Percentiles rank a stretch among this genome's conserved stretches.
Evolutionary conservation across 2,888 invertebrate species (phyloP).

Genomic region (Cheilosia impressa): DNA sequence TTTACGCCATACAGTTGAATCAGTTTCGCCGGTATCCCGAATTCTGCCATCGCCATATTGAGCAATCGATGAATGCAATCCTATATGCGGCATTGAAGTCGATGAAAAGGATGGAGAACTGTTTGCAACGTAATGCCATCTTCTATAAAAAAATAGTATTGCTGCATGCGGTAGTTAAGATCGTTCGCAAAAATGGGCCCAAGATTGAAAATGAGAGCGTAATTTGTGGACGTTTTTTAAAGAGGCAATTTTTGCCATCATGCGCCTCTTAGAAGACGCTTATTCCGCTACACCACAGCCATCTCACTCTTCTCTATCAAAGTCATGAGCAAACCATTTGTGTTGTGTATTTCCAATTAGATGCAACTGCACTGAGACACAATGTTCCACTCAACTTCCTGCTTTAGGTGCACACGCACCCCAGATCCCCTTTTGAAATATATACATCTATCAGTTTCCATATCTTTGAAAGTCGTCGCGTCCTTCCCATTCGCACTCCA

Average conservation of each 20-base stretch:
- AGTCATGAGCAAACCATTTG: constrained; percentile 14
- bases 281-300: background rate
- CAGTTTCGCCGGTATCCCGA: too few relatives aligned
- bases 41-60: too few relatives aligned
- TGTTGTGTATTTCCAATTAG: background rate
- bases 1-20: too few relatives aligned
- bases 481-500: background rate
- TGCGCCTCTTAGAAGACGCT: background rate
- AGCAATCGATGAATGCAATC: too few relatives aligned
- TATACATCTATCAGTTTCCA: background rate
- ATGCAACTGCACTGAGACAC: constrained; percentile 12
- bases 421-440: constrained; percentile 9
- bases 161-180: too few relatives aligned
- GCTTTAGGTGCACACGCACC: constrained; percentile 3
- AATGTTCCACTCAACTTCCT: background rate
- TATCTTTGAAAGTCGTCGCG: constrained; percentile 5
- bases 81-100: too few relatives aligned
- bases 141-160: too few relatives aligned
- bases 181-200: too few relatives aligned
- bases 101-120: too few relatives aligned
- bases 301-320: background rate
- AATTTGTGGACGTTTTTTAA: background rate
- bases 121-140: too few relatives aligned
- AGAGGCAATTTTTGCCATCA: background rate
- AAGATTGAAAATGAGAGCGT: too few relatives aligned